A percentile compares a stretch with the other conserved stretches of the same genome.
Evolutionary conservation across 2,888 invertebrate species (phyloP).

Genomic region (Oxycera nigricornis): DNA sequence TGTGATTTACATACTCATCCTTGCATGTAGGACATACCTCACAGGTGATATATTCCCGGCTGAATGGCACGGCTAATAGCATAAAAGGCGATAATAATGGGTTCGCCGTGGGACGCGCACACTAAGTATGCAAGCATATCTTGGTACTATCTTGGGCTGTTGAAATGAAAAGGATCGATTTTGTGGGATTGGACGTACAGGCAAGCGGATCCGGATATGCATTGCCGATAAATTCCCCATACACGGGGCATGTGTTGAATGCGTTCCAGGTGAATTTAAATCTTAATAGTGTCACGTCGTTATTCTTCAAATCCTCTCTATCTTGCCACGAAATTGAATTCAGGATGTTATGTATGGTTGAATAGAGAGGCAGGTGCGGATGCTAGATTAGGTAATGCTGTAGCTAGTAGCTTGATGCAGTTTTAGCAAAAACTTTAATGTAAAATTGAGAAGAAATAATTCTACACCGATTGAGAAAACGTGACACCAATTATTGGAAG

Average conservation of each 20-base stretch:
- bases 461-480: too few species aligned
- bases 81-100: slow-evolving; percentile 26
- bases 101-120: neutral
- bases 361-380: too few species aligned
- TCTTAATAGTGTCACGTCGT: slow-evolving; percentile 26
- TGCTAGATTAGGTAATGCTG: too few species aligned
- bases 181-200: neutral
- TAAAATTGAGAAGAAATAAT: too few species aligned
- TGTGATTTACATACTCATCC: neutral
- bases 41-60: neutral
- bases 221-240: neutral
- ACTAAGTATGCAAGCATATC: neutral
- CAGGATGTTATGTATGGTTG: neutral
- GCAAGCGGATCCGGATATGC: slow-evolving; percentile 6
- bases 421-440: too few species aligned
- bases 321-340: neutral
- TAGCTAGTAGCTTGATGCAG: too few species aligned
- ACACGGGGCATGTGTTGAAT: neutral
- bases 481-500: too few species aligned
- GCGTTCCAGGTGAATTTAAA: neutral
- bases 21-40: neutral
- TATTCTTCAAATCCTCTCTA: neutral
- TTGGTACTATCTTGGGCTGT: neutral
- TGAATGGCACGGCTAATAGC: neutral
- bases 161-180: neutral